Conservation (phyloP, 2,113 vertebrate genomes). For the Zeus faber region DNA sequence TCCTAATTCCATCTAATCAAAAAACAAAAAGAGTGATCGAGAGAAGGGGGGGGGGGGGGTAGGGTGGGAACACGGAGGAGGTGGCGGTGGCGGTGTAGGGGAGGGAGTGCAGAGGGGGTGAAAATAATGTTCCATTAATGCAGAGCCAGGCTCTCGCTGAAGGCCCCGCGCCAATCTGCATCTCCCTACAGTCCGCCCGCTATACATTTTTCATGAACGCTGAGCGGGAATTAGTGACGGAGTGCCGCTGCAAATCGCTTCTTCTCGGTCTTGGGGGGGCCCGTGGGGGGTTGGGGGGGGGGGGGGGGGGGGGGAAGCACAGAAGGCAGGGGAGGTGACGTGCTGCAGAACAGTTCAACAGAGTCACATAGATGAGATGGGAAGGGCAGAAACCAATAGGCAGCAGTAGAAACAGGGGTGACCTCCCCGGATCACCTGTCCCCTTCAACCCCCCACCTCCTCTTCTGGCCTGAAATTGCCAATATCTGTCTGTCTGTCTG, state of each 20-base stretch:
- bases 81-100: constrained; percentile 4
- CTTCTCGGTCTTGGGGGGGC: constrained; percentile 49
- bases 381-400: constrained; percentile 3
- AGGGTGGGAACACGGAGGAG: not conserved
- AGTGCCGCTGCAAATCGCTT: constrained; percentile 71
- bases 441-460: no score
- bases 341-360: constrained; percentile 11
- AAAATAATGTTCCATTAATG: constrained; percentile 70
- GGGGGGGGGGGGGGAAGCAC: not conserved
- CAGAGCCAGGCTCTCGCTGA: constrained; percentile 58
- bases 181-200: constrained; percentile 71
- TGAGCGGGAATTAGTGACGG: constrained; percentile 74
- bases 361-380: not conserved
- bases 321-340: constrained; percentile 18
- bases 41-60: not conserved
- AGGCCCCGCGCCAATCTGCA: constrained; percentile 67
- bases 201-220: constrained; percentile 80
- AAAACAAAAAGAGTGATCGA: not conserved
- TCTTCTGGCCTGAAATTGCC: not conserved
- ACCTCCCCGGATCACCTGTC: no score
- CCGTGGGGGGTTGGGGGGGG: constrained; percentile 17
- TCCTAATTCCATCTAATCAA: not conserved
- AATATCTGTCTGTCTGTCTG: not conserved
- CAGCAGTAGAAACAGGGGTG: not conserved
- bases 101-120: constrained; percentile 20